Conservation (phyloP, 1,140 invertebrate genomes). For the Philotrypesis tridentata region DNA sequence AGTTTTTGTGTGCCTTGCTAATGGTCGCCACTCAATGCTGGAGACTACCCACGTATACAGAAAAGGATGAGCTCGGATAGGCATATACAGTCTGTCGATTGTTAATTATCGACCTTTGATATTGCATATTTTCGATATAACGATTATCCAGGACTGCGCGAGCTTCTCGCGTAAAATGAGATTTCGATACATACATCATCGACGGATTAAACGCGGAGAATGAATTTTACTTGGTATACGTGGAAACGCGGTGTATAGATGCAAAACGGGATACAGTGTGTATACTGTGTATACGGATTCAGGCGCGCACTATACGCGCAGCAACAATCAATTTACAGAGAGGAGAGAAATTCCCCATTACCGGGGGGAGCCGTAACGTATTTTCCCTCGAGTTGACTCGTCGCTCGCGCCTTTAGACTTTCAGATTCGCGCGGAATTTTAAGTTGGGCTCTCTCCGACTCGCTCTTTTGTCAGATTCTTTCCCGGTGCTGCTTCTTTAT, state of each 20-base stretch:
- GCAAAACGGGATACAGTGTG: too few relatives aligned
- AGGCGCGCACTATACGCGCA: too few relatives aligned
- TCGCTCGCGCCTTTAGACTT: slow-evolving; percentile 33
- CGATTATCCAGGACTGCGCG: too few relatives aligned
- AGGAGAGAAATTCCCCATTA: slow-evolving; percentile 39
- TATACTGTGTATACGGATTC: too few relatives aligned
- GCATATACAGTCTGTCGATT: not conserved
- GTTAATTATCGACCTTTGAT: not conserved
- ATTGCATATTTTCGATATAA: not conserved
- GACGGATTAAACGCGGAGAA: too few relatives aligned
- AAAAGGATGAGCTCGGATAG: not conserved
- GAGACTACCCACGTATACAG: not conserved
- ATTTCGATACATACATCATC: too few relatives aligned
- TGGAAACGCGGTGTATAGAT: too few relatives aligned
- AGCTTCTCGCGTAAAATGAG: too few relatives aligned
- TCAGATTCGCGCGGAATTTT: slow-evolving; percentile 46
- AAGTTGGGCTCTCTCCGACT: slow-evolving; percentile 25
- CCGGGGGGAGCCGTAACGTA: not conserved
- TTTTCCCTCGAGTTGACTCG: slow-evolving; percentile 8
- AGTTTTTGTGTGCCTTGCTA: slow-evolving; percentile 19
- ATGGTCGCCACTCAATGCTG: not conserved
- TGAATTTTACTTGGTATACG: too few relatives aligned
- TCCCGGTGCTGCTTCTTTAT: slow-evolving; percentile 8
- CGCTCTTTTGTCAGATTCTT: slow-evolving; percentile 35
- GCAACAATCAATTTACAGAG: slow-evolving; percentile 31